Conservation (phyloP, 2,113 vertebrate genomes). For the Kryptolebias marmoratus region DNA sequence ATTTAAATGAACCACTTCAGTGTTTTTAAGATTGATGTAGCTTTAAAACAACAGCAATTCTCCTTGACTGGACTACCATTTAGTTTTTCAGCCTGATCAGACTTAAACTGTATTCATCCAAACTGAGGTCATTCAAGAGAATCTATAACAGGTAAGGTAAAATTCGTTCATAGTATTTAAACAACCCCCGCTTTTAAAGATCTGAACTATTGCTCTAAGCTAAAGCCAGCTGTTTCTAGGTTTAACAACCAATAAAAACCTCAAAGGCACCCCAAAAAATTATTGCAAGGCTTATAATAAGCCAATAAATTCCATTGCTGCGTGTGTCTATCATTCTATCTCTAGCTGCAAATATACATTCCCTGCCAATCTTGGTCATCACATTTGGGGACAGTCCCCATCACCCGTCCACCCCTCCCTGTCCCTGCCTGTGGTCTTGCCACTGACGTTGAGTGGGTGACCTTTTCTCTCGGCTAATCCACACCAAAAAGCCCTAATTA, state of each 20-base stretch:
- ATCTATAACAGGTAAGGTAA: no score
- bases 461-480: constrained; percentile 99
- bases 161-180: no score
- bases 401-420: constrained; percentile 41
- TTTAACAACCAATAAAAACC: background rate
- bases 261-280: background rate
- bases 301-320: background rate
- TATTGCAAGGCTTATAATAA: background rate
- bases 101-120: no score
- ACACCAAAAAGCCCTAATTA: constrained; percentile 99
- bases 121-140: no score
- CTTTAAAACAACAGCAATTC: no score
- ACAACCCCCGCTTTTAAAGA: no score
- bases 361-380: constrained; percentile 32
- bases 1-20: no score
- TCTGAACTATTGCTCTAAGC: no score
- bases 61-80: no score
- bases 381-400: constrained; percentile 52
- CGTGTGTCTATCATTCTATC: background rate
- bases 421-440: constrained; percentile 82
- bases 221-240: no score
- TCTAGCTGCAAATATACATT: background rate
- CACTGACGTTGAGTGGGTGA: constrained; percentile 94
- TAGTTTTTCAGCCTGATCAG: no score
- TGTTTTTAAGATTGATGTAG: no score